phyloP scores from a whole-genome alignment of 2,797 vertebrate genomes.

The Myiotriccus ornatus region DNA sequence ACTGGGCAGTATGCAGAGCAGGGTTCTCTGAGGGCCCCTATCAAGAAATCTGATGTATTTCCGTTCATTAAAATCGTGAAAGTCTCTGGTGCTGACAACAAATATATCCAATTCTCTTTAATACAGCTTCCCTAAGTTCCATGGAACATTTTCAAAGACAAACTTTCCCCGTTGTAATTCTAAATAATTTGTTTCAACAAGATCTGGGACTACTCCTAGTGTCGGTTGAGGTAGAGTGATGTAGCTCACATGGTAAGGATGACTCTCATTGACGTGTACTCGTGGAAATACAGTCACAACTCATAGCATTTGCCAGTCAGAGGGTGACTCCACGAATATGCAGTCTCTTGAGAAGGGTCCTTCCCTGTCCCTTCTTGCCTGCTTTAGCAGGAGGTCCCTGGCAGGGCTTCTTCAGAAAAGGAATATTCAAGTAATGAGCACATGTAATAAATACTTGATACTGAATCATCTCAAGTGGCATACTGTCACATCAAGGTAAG shows the following conservation, averaged over 20 bases:
- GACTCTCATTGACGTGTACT: neutral
- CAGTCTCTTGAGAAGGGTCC: neutral
- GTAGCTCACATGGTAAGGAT: neutral
- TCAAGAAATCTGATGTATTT: conserved; percentile 4
- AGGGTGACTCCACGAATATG: neutral
- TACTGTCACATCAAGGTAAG: neutral
- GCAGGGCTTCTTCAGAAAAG: neutral
- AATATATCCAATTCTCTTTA: neutral
- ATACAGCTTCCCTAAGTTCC: neutral
- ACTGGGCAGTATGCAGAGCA: neutral
- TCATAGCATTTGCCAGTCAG: neutral
- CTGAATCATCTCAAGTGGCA: neutral
- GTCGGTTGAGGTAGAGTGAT: neutral
- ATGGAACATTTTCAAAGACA: neutral
- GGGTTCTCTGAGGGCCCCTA: neutral
- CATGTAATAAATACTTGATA: neutral
- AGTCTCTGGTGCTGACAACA: neutral
- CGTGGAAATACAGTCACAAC: neutral
- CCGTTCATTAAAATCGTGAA: conserved; percentile 32
- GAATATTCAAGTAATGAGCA: neutral
- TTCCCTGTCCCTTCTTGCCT: neutral
- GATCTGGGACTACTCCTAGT: neutral
- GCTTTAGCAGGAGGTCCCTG: neutral
- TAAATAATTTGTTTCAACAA: neutral
- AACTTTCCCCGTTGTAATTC: neutral